These are phyloP conservation scores for Tauraco erythrolophus DNA, from an alignment of 2,113 vertebrate genomes.

Conservation along the genomic window DNA sequence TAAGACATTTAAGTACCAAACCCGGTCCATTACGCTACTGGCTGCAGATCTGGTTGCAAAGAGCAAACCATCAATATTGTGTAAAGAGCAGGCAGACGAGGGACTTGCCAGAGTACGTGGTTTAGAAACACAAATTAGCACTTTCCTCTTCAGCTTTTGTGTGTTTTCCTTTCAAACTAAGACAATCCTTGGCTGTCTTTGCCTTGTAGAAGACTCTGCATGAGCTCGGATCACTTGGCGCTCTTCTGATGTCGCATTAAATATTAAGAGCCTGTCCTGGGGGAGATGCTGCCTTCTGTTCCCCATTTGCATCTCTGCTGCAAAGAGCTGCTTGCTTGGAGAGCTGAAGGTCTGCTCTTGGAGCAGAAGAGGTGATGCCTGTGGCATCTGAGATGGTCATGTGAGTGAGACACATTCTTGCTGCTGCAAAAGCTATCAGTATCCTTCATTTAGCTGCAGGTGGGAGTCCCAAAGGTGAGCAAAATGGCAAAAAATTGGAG, in stretches of 20 bases:
- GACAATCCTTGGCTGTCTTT: not conserved
- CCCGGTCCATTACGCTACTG: not conserved
- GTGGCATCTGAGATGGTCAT: not conserved
- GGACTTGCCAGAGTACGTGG: not conserved
- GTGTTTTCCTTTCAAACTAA: not conserved
- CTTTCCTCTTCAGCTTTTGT: not conserved
- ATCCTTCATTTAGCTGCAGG: not conserved
- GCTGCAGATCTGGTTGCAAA: not conserved
- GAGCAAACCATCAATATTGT: not conserved
- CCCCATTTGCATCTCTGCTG: conserved; percentile 1
- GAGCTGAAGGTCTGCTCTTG: not conserved
- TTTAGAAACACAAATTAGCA: not conserved
- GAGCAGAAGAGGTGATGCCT: not conserved
- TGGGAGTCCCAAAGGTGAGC: not conserved
- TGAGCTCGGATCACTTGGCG: not conserved
- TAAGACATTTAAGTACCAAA: not conserved
- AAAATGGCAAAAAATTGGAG: not conserved
- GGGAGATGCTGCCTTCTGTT: conserved; percentile 41
- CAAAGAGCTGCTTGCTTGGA: not conserved
- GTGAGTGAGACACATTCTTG: not conserved
- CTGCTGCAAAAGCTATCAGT: not conserved
- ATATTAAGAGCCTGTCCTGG: not conserved
- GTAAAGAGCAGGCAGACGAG: not conserved
- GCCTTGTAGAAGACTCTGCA: not conserved
- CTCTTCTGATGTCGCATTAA: not conserved